Conservation (phyloP, 2,113 vertebrate species). For the Nestor notabilis region DNA sequence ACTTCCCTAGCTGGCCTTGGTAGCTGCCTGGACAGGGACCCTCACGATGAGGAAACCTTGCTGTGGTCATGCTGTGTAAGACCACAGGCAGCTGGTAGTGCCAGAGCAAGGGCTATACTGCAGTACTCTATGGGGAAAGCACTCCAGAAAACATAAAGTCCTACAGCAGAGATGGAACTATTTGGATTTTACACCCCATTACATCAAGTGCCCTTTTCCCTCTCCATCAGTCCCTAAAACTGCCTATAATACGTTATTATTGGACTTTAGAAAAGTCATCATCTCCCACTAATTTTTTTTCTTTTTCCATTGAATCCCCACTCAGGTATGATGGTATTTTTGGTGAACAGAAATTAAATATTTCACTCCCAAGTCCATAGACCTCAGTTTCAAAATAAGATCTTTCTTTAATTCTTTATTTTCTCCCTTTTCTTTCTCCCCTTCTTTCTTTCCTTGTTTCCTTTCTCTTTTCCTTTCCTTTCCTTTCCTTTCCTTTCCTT, state of each 20-base stretch:
- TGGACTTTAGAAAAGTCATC: slow-evolving; percentile 1
- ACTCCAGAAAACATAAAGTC: background rate
- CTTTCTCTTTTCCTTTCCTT: background rate
- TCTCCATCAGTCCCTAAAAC: background rate
- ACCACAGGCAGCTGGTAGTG: accelerated
- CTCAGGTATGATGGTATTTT: background rate
- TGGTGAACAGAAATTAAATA: background rate
- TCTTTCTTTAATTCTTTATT: background rate
- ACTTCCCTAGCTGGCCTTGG: background rate
- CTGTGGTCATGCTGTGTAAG: too few relatives aligned
- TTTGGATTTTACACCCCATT: background rate
- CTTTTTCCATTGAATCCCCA: background rate
- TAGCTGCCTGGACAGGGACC: background rate
- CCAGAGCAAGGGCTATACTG: background rate
- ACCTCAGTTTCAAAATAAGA: background rate
- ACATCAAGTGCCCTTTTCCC: background rate
- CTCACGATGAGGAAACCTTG: background rate
- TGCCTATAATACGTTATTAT: background rate
- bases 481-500: too few relatives aligned
- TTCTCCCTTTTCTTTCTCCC: background rate
- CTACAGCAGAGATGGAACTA: background rate
- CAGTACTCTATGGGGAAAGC: background rate
- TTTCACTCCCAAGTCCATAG: background rate
- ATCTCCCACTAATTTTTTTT: background rate
- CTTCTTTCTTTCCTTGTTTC: background rate